Base-by-base conservation (phyloP, 2,888 invertebrate genomes). In the Acronicta aceris region DNA sequence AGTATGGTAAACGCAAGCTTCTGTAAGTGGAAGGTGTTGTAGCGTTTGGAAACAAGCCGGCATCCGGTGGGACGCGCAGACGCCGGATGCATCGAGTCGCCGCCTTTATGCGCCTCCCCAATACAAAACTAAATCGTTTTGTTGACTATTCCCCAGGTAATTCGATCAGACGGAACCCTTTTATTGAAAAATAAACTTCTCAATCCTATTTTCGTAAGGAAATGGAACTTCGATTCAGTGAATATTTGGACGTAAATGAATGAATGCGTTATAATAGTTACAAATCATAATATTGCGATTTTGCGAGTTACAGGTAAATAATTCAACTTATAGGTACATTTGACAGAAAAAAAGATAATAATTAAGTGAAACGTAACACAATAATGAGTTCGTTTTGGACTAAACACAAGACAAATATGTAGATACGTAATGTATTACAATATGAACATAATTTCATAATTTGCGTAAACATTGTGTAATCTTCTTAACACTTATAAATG, bases 61-160 rank as follows among this genome's bases (percentile, higher is more conserved):
- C 70, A 80, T 81, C 79, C 82, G 78, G 36, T 54, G 50, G 46
- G 46, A 42, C 64, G 21, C 62, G 62, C 60, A 65, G 75, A 81
- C 70, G 71, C 81, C 84, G 83, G 86, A 85, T 70, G 78, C 70
- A 54, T 48, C 59, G 47, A 68, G 64, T 47, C 58, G 33, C 59
- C 66, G 70, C 43, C 41, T 42, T 62, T 30, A 60, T 55, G 42
- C 49, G n/a, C 47, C 43, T 36, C 27, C 40, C 52, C 51, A 40
- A 64, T 59, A 53, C 45, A 40, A 68, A 51, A 27, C 42, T 25
- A 36, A 45, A 17, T 57, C 43, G 41, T 49, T 49, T 21, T 51
- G 10, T 30, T 12, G 13, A 38, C 13, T 53, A 60, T 66, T 56
- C 61, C 56, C 53, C 47, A 61, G 56, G 50, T 67, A 72, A 67